A percentile compares a stretch with the other conserved stretches of the same genome.
Evolutionary conservation across 2,797 vertebrate species (phyloP).

Genomic region (Eulemur coronatus): DNA sequence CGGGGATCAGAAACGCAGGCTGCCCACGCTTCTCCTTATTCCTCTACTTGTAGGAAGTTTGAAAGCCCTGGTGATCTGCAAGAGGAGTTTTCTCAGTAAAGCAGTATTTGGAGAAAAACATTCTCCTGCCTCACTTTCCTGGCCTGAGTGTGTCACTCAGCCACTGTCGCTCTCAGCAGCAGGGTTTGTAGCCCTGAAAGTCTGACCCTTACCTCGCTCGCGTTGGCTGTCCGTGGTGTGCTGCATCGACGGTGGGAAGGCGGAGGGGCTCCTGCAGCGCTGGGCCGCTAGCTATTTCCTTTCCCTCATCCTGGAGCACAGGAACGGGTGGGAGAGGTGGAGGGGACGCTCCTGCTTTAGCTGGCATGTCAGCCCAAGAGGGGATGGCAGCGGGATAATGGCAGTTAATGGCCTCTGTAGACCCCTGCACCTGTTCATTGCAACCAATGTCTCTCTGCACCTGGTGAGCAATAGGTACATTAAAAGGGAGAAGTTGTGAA

Average conservation of each 20-base stretch:
- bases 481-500: conserved; percentile 46
- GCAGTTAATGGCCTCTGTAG: conserved; percentile 81
- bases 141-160: conserved; percentile 19
- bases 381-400: conserved; percentile 79
- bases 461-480: conserved; percentile 61
- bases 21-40: background rate
- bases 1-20: conserved; percentile 32
- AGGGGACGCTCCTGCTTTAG: conserved; percentile 27
- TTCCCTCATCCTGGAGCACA: conserved; percentile 41
- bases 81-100: conserved; percentile 50
- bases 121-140: conserved; percentile 19
- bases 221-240: conserved; percentile 82
- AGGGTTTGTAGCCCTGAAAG: conserved; percentile 80
- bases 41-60: conserved; percentile 47
- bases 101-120: background rate
- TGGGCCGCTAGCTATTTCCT: conserved; percentile 25
- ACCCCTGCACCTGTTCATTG: conserved; percentile 72
- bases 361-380: background rate
- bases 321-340: conserved; percentile 35
- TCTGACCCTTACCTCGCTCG: conserved; percentile 79
- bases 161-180: background rate
- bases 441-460: conserved; percentile 36
- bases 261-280: background rate
- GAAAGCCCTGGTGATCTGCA: background rate
- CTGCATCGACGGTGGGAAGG: background rate